Evolutionary conservation across 2,888 invertebrate genomes (phyloP), one percentile per base, ranked within the genome.

Genomic region (Steinernema hermaphroditum): DNA sequence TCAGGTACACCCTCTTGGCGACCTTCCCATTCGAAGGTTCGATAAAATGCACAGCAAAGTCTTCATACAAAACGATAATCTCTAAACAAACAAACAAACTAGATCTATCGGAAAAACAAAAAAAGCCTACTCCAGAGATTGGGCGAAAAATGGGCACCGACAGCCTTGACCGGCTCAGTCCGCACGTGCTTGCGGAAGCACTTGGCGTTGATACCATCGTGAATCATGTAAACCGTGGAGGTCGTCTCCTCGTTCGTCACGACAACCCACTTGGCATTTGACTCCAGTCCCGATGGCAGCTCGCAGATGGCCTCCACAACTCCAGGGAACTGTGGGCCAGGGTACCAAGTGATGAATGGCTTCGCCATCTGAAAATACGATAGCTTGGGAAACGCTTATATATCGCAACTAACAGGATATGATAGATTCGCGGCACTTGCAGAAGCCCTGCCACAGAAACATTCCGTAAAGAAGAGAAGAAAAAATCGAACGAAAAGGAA

Each of bases 301-400:
- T 27, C 24, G 54, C 54, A 27, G 8, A 54, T 22, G 22, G 54
- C 27, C 54, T 22, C 24, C 2, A 54, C 27, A 16, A 54, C 24
- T 22, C 24, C 54, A 6, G 54, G 16, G 27, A 16, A 12, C 14
- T 6, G 14, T 6, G 54, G 24, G 27, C 12, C 22, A 2, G 54
- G 54, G 12, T 54, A 12, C 54, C 54, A 54, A 8, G 27, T 8
- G 54, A 54, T 6, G 19, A 54, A 54, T 27, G 54, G 54, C 2
- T 27, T 54, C 54, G 19, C 27, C 54, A 54, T 54, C 54, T 54
- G 54, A 27, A 54, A 54, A 37, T n/a, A n/a, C n/a, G n/a, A n/a
- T n/a, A n/a, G n/a, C n/a, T n/a, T n/a, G n/a, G n/a, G n/a, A n/a
- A n/a, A n/a, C n/a, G n/a, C n/a, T n/a, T n/a, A n/a, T n/a, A n/a